A percentile compares a stretch with the other conserved stretches of the same genome.
phyloP scores from a whole-genome alignment of 2,113 vertebrate species.

The Grammomys surdaster region DNA sequence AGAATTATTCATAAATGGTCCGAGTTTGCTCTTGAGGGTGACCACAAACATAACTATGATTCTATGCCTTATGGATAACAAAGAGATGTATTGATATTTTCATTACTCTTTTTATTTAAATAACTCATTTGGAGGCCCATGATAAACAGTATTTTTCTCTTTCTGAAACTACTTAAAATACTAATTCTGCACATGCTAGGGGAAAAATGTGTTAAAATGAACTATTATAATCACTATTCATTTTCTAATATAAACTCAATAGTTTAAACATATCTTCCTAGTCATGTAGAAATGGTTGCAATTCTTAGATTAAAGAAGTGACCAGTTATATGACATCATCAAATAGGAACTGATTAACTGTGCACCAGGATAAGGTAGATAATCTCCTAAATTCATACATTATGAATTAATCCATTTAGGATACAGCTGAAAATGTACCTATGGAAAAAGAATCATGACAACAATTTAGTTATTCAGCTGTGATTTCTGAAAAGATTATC shows the following conservation, averaged over 20 bases:
- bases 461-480: neutral
- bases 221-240: neutral
- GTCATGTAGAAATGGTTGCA: neutral
- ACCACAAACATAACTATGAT: neutral
- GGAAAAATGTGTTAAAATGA: neutral
- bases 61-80: neutral
- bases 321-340: neutral
- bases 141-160: neutral
- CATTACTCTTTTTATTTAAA: slow-evolving; percentile 16
- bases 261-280: slow-evolving; percentile 42
- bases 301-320: neutral
- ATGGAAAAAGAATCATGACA: neutral
- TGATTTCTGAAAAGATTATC: neutral
- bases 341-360: neutral
- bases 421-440: neutral
- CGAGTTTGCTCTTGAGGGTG: neutral
- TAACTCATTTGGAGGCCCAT: neutral
- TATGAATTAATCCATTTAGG: neutral
- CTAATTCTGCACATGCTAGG: neutral
- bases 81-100: slow-evolving; percentile 4
- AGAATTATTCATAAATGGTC: neutral
- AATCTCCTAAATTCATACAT: neutral
- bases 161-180: slow-evolving; percentile 27
- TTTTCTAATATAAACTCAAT: neutral
- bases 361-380: neutral